Base-by-base conservation (phyloP, 2,113 vertebrate genomes). In the Microcebus lehilahytsara region DNA sequence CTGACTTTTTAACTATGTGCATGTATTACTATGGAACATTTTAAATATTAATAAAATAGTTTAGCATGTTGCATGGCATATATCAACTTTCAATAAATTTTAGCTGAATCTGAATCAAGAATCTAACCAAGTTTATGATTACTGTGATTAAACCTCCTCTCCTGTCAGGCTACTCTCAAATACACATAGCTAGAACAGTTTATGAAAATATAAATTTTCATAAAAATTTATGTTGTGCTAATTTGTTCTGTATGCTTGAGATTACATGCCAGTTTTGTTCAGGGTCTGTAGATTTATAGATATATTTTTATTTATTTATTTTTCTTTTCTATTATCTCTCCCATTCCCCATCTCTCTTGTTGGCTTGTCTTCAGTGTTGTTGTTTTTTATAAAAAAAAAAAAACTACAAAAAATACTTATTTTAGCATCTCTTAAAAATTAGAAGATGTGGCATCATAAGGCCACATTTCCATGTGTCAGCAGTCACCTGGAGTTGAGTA, bases 1-100 rank as follows among this genome's bases (percentile, higher is more conserved):
- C 58, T 77, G 60, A 95, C 20, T 46, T 92, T 97, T 96, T 77
- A 95, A 92, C 74, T 89, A 51, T 64, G 2, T 46, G 3, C 17
- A 40, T 85, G 53, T 34, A 83, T 95, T 96, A 83, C 32, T 84
- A 58, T 93, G 37, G 71, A 81, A 91, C 80, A n/a, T 4, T 83
- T 86, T 64, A 62, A 92, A 75, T 25, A 64, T 88, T 66, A 86
- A 75, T 71, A 58, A 64, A 95, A 85, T 34, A 72, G 13, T 34
- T 92, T 80, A 91, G 32, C 30, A 56, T 85, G 62, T 53, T 72
- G 2, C 3, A 66, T 66, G 37, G 4, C 9, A 22, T 22, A 49
- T 91, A 80, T 60, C 13, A 91, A 23, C 81, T 66, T 6, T 94
- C 37, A 77, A 32, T 85, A 77, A 84, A 77, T 90, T 6, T 90